Conservation (phyloP, 1,140 invertebrate genomes). For the Zaprionus africanus region DNA sequence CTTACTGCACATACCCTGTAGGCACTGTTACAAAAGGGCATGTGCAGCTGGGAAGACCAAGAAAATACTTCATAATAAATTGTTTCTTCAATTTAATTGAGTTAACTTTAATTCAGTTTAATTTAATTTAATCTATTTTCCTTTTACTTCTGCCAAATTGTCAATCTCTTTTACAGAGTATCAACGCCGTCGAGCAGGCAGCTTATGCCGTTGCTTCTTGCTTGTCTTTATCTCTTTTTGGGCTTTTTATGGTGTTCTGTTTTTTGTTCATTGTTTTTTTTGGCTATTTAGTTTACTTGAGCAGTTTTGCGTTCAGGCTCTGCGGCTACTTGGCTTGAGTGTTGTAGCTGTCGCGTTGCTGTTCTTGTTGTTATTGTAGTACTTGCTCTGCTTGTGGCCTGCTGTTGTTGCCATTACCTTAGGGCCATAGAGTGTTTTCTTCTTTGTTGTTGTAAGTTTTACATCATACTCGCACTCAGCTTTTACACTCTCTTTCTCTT, state of each 20-base stretch:
- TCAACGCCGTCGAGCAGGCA: background rate
- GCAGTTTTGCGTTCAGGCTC: background rate
- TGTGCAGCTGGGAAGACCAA: background rate
- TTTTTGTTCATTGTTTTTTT: background rate
- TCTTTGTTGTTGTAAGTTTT: conserved; percentile 57
- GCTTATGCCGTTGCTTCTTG: background rate
- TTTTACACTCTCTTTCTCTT: conserved; percentile 54
- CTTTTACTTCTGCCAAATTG: background rate
- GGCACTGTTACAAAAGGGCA: background rate
- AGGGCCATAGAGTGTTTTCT: conserved; percentile 37
- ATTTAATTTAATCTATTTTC: background rate
- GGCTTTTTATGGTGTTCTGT: background rate
- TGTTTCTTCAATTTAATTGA: background rate
- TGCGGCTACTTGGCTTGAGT: conserved; percentile 1
- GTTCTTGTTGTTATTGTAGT: conserved; percentile 13
- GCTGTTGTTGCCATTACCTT: conserved; percentile 43
- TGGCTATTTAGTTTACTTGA: conserved; percentile 8
- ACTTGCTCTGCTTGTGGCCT: conserved; percentile 25
- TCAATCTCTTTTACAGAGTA: background rate
- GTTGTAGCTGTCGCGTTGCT: background rate
- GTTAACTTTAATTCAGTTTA: background rate
- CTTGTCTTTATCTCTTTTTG: conserved; percentile 1
- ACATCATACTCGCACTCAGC: conserved; percentile 58
- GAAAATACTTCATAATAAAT: background rate
- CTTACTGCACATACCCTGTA: background rate